These are phyloP conservation scores for Nymphalis io DNA, from an alignment of 1,140 invertebrate species.

Conservation along the genomic window DNA sequence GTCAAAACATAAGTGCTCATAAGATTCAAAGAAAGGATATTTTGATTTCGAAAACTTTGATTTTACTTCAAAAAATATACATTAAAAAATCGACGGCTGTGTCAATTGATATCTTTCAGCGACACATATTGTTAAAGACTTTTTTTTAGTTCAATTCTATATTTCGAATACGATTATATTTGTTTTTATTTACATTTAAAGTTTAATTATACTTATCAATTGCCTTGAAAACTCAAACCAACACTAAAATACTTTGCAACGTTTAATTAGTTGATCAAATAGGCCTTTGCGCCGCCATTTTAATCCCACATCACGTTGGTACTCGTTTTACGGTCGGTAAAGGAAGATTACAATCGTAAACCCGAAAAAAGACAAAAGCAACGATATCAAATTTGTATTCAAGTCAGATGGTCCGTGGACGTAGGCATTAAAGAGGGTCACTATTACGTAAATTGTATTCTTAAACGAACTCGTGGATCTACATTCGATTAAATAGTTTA, in stretches of 20 bases:
- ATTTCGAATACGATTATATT: background rate
- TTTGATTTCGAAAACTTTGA: too few relatives aligned
- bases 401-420: constrained; percentile 39
- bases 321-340: constrained; percentile 50
- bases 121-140: too few relatives aligned
- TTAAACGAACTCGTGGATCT: constrained; percentile 21
- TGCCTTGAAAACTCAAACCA: constrained; percentile 2
- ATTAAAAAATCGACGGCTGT: too few relatives aligned
- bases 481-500: background rate
- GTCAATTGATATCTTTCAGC: too few relatives aligned
- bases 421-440: constrained; percentile 40
- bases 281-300: constrained; percentile 27
- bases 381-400: constrained; percentile 55
- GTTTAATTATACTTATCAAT: background rate
- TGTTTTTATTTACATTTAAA: background rate
- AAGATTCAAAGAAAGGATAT: too few relatives aligned
- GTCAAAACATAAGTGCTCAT: too few relatives aligned
- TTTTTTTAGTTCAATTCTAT: too few relatives aligned
- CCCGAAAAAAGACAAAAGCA: constrained; percentile 51
- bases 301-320: constrained; percentile 29
- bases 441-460: constrained; percentile 31
- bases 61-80: too few relatives aligned
- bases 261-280: constrained; percentile 35
- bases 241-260: constrained; percentile 24
- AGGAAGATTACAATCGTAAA: constrained; percentile 59